These are phyloP conservation scores for Lepidonotus clava DNA, from an alignment of 2,888 invertebrate genomes.

Conservation along the genomic window DNA sequence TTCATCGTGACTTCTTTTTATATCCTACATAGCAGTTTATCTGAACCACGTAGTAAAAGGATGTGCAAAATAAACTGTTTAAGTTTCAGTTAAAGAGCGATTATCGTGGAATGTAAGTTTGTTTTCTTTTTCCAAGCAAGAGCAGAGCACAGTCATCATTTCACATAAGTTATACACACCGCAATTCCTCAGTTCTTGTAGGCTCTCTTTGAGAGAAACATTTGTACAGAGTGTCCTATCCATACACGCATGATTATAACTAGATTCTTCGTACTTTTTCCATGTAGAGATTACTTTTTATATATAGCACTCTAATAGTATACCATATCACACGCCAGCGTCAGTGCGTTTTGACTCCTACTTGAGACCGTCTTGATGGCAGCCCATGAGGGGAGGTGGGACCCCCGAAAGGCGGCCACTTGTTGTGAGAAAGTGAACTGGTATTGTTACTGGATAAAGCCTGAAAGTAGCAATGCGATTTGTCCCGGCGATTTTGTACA, in stretches of 20 bases:
- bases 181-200: background rate
- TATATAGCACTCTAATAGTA: background rate
- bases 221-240: background rate
- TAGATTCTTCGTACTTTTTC: background rate
- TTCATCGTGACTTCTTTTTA: background rate
- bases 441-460: no score
- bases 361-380: slow-evolving; percentile 7
- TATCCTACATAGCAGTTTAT: background rate
- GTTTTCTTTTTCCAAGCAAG: slow-evolving; percentile 8
- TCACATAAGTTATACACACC: background rate
- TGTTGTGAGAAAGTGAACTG: no score
- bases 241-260: background rate
- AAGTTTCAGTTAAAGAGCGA: no score
- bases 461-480: no score
- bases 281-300: background rate
- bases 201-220: slow-evolving; percentile 34
- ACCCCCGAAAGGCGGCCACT: background rate
- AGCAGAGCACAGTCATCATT: slow-evolving; percentile 4
- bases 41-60: background rate
- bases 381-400: background rate
- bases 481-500: no score
- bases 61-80: background rate
- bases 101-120: slow-evolving; percentile 11
- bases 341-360: background rate
- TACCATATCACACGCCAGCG: background rate